phyloP scores from a whole-genome alignment of 2,113 vertebrate species.

The Vanacampus margaritifer region DNA sequence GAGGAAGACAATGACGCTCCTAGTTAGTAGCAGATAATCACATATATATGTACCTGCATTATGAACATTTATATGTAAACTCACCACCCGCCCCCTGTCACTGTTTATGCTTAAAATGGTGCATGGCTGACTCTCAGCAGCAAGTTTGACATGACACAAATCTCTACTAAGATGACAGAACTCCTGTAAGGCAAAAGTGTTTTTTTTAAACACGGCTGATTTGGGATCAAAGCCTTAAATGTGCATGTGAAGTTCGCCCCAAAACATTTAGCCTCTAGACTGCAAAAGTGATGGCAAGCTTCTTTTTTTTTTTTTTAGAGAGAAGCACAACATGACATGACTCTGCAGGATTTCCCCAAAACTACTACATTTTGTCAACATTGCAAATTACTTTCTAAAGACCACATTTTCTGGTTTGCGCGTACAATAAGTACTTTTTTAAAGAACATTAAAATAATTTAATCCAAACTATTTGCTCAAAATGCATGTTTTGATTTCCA shows the following conservation, averaged over 20 bases:
- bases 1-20: neutral
- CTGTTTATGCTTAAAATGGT: slow-evolving; percentile 25
- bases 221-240: slow-evolving; percentile 51
- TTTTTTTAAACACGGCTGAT: slow-evolving; percentile 37
- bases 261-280: neutral
- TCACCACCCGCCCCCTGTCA: neutral
- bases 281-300: too few relatives aligned
- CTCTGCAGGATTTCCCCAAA: too few relatives aligned
- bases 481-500: too few relatives aligned
- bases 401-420: too few relatives aligned
- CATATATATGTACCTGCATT: neutral
- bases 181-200: slow-evolving; percentile 44
- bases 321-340: too few relatives aligned
- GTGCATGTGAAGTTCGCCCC: slow-evolving; percentile 26
- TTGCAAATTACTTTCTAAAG: too few relatives aligned
- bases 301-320: too few relatives aligned
- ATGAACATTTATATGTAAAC: slow-evolving; percentile 7
- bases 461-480: too few relatives aligned
- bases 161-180: slow-evolving; percentile 44
- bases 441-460: too few relatives aligned
- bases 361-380: too few relatives aligned
- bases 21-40: neutral
- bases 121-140: slow-evolving; percentile 15
- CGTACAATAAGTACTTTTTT: too few relatives aligned
- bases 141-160: slow-evolving; percentile 50